Evolutionary conservation across 1,140 invertebrate species (phyloP).

Genomic region (Platorchestia sp.): DNA sequence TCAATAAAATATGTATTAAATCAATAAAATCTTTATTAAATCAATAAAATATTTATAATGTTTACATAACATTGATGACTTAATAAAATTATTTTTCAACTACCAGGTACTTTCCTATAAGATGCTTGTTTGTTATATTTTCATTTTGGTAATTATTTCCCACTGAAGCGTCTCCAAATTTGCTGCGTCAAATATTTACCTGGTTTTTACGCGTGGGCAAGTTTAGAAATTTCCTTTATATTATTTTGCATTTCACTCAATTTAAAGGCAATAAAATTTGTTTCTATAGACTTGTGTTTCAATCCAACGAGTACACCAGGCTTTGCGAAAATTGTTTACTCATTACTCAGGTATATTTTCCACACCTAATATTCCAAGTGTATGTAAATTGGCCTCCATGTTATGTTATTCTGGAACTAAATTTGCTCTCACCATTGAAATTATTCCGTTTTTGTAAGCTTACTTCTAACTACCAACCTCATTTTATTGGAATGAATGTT

Average conservation of each 20-base stretch:
- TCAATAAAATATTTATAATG: too few relatives aligned
- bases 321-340: not conserved
- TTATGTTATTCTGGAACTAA: not conserved
- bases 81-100: too few relatives aligned
- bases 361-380: not conserved
- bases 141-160: not conserved
- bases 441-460: not conserved
- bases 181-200: not conserved
- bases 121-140: too few relatives aligned
- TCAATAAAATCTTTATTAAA: too few relatives aligned
- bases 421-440: not conserved
- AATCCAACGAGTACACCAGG: not conserved
- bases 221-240: not conserved
- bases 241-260: not conserved
- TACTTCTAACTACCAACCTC: not conserved
- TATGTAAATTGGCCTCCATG: not conserved
- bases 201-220: not conserved
- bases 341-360: not conserved
- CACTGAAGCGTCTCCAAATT: not conserved
- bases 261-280: not conserved
- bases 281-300: not conserved
- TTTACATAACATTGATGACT: too few relatives aligned
- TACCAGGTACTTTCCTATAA: too few relatives aligned
- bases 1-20: too few relatives aligned
- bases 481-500: not conserved